A percentile compares a stretch with the other conserved stretches of the same genome.
These are phyloP conservation scores for Lepidocolaptes lacrymiger DNA, from an alignment of 2,797 vertebrate species.

Conservation along the genomic window DNA sequence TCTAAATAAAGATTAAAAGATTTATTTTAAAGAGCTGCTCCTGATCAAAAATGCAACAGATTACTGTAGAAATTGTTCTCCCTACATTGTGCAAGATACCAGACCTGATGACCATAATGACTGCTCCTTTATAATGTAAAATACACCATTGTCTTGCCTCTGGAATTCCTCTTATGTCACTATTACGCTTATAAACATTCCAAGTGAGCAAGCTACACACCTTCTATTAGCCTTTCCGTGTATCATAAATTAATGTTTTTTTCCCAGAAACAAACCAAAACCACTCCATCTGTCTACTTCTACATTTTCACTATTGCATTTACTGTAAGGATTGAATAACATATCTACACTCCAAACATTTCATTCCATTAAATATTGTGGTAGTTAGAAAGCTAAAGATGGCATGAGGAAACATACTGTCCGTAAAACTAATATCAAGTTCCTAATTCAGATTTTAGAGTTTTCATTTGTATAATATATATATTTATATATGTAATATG, in stretches of 20 bases:
- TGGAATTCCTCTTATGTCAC: not conserved
- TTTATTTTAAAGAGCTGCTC: not conserved
- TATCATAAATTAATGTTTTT: accelerated
- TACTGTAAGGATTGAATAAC: not conserved
- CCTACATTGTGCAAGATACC: not conserved
- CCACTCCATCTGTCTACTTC: not conserved
- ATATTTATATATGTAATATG: not conserved
- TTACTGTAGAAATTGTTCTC: not conserved
- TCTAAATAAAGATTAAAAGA: not conserved
- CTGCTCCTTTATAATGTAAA: not conserved
- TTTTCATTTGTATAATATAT: not conserved
- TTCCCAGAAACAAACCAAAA: not conserved
- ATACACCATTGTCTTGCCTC: not conserved
- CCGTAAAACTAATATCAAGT: not conserved
- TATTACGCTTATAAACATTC: not conserved
- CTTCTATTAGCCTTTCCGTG: not conserved
- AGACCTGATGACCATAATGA: not conserved
- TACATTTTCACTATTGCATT: not conserved
- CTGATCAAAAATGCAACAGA: not conserved
- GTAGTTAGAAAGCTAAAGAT: not conserved
- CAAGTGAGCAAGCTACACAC: not conserved
- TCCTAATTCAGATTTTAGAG: not conserved
- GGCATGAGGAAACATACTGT: not conserved
- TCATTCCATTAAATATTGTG: not conserved
- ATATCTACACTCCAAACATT: not conserved